A percentile compares a stretch with the other conserved stretches of the same genome.
phyloP scores from a whole-genome alignment of 2,888 invertebrate genomes.

The Orchestes rusci region DNA sequence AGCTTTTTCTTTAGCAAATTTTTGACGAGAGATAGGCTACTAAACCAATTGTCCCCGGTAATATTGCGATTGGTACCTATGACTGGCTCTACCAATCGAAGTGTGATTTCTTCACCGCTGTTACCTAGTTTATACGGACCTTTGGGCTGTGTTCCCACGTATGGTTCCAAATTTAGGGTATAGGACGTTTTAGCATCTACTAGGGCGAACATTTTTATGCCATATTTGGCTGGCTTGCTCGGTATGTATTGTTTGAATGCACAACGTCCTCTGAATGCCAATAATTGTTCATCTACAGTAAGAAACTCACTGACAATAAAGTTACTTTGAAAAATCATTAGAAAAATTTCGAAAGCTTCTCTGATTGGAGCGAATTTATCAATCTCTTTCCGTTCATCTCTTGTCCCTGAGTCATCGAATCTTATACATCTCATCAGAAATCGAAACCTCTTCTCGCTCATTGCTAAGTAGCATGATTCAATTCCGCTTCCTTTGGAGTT shows the following conservation, averaged over 20 bases:
- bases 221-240: slow-evolving; percentile 30
- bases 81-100: slow-evolving; percentile 23
- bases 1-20: not conserved
- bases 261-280: slow-evolving; percentile 30
- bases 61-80: slow-evolving; percentile 29
- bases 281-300: slow-evolving; percentile 24
- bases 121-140: slow-evolving; percentile 25
- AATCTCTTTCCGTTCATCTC: too few relatives aligned
- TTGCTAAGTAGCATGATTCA: slow-evolving; percentile 24
- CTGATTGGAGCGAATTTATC: slow-evolving; percentile 23
- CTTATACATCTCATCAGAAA: slow-evolving; percentile 20
- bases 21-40: slow-evolving; percentile 16
- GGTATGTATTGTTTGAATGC: slow-evolving; percentile 29
- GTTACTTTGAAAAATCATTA: slow-evolving; percentile 20
- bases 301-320: slow-evolving; percentile 20
- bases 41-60: slow-evolving; percentile 16
- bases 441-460: slow-evolving; percentile 20
- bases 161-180: slow-evolving; percentile 28
- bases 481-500: slow-evolving; percentile 26
- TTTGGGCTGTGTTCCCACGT: slow-evolving; percentile 29
- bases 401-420: slow-evolving; percentile 20
- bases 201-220: slow-evolving; percentile 29
- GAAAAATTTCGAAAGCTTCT: slow-evolving; percentile 19
- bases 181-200: slow-evolving; percentile 28
- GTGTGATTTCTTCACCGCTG: slow-evolving; percentile 22